Evolutionary conservation across 2,888 invertebrate species (phyloP).

Genomic region (Thereva unica): DNA sequence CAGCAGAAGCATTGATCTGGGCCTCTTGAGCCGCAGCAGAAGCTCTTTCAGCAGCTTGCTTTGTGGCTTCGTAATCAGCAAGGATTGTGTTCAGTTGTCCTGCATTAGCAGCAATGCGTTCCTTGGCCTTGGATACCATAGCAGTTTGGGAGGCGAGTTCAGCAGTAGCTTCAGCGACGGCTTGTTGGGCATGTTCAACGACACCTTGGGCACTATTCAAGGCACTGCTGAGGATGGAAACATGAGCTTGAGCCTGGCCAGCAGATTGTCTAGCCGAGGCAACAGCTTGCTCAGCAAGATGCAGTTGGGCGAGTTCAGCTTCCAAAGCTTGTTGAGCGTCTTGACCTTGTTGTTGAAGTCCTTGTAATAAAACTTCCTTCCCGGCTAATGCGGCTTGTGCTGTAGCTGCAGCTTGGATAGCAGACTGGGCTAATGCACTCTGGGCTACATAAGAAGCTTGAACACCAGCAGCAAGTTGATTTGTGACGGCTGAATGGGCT

Average conservation of each 20-base stretch:
- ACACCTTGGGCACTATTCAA: constrained; percentile 77
- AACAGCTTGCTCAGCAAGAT: constrained; percentile 73
- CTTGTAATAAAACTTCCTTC: constrained; percentile 68
- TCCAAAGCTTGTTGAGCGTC: constrained; percentile 72
- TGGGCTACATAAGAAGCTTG: constrained; percentile 81
- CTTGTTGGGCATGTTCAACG: constrained; percentile 73
- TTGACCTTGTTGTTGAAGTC: constrained; percentile 74
- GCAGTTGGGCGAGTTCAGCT: constrained; percentile 74
- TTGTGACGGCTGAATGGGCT: constrained; percentile 71
- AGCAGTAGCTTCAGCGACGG: constrained; percentile 73
- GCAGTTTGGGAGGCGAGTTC: constrained; percentile 73
- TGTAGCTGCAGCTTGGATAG: constrained; percentile 70
- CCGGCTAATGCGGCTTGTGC: constrained; percentile 58
- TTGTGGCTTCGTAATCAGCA: constrained; percentile 20
- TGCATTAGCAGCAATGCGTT: constrained; percentile 59
- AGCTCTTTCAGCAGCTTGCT: constrained; percentile 18
- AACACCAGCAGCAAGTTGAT: constrained; percentile 74
- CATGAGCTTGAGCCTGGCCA: constrained; percentile 73
- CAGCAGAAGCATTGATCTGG: constrained; percentile 19
- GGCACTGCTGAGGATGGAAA: constrained; percentile 71
- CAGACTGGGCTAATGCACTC: constrained; percentile 76
- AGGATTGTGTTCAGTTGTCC: constrained; percentile 63
- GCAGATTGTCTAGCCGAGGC: constrained; percentile 72
- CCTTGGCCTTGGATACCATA: constrained; percentile 66
- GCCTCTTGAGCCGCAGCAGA: constrained; percentile 19